Evolutionary conservation across 2,888 invertebrate genomes (phyloP).

Genomic region (Gnatocerus cornutus): DNA sequence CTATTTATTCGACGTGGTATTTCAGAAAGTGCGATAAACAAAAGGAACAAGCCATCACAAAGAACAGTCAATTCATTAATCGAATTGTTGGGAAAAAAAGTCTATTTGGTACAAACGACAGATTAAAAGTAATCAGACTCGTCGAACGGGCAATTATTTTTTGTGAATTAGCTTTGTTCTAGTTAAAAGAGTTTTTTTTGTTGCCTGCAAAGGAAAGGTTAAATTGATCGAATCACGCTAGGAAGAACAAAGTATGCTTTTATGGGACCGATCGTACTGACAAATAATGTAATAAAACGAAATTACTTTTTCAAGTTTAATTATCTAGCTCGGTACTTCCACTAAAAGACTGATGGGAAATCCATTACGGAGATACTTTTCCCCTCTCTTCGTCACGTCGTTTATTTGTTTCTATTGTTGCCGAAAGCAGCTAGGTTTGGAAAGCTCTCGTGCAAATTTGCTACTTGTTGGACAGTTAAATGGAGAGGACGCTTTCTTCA

Average conservation of each 20-base stretch:
- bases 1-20: conserved; percentile 21
- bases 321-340: conserved; percentile 54
- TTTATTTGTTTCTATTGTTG: conserved; percentile 48
- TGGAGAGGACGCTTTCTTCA: conserved; percentile 24
- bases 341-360: conserved; percentile 55
- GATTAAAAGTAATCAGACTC: conserved; percentile 22
- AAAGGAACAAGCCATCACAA: conserved; percentile 10
- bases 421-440: conserved; percentile 45
- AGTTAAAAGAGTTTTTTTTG: conserved; percentile 38
- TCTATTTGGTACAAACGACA: conserved; percentile 23
- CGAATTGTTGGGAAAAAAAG: neutral
- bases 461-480: conserved; percentile 43
- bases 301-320: conserved; percentile 58
- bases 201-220: conserved; percentile 40
- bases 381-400: conserved; percentile 36
- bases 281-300: conserved; percentile 56
- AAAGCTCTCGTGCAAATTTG: conserved; percentile 44
- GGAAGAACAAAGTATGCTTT: conserved; percentile 50
- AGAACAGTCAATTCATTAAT: conserved; percentile 15
- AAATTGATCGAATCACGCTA: conserved; percentile 51
- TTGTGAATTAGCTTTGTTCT: conserved; percentile 40
- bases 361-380: conserved; percentile 54
- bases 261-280: conserved; percentile 50
- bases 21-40: conserved; percentile 11
- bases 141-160: conserved; percentile 32